These are phyloP conservation scores for Drosophila rufa DNA, from an alignment of 1,140 invertebrate species.

Conservation along the genomic window DNA sequence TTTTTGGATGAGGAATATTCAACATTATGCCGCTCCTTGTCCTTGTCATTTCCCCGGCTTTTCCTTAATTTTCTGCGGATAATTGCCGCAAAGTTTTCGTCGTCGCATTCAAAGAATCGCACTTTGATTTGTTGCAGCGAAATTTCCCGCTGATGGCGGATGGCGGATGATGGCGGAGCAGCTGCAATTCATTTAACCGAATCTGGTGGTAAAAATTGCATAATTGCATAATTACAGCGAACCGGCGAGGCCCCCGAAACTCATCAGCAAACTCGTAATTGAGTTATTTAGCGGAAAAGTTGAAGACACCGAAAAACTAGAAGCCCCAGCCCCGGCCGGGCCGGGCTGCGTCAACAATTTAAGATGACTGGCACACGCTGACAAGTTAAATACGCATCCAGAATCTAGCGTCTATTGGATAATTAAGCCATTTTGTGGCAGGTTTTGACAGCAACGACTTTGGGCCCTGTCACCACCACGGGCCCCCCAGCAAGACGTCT, in stretches of 20 bases:
- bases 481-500: neutral
- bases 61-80: conserved; percentile 31
- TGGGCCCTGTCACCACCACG: conserved; percentile 59
- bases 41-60: neutral
- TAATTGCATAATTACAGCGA: conserved; percentile 69
- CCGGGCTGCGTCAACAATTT: conserved; percentile 46
- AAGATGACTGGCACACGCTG: conserved; percentile 73
- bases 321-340: no score
- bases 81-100: conserved; percentile 73
- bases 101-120: conserved; percentile 51
- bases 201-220: conserved; percentile 45
- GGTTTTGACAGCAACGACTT: conserved; percentile 77
- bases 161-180: conserved; percentile 22
- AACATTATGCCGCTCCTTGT: neutral
- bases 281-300: conserved; percentile 70
- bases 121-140: conserved; percentile 67
- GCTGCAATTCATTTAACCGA: conserved; percentile 67
- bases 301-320: conserved; percentile 38
- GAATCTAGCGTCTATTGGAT: conserved; percentile 76
- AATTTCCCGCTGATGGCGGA: conserved; percentile 19
- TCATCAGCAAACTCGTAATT: conserved; percentile 45
- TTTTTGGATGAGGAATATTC: neutral
- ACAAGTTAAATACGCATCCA: conserved; percentile 65
- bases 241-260: neutral
- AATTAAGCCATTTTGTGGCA: conserved; percentile 82